Evolutionary conservation across 2,888 invertebrate species (phyloP).

Genomic region (Aromia moschata): DNA sequence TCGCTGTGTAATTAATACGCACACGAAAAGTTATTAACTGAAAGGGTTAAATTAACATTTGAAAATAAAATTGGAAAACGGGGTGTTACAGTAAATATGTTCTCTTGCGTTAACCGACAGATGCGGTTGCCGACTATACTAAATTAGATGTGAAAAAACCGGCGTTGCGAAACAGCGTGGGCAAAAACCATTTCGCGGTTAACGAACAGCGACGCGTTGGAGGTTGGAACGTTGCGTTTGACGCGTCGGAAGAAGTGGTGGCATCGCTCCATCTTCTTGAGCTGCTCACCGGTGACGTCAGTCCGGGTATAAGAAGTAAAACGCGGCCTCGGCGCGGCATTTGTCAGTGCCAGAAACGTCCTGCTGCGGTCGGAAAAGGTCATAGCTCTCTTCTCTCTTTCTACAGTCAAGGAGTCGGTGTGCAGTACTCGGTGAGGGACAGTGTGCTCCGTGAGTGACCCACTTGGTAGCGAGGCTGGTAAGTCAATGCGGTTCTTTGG

Average conservation of each 20-base stretch:
- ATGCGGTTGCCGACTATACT: too few relatives aligned
- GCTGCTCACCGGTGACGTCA: conserved; percentile 52
- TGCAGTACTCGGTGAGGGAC: conserved; percentile 17
- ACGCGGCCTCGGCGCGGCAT: conserved; percentile 52
- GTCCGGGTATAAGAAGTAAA: conserved; percentile 57
- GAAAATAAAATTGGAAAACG: too few relatives aligned
- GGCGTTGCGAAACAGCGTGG: too few relatives aligned
- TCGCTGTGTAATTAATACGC: too few relatives aligned
- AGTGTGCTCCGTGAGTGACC: conserved; percentile 38
- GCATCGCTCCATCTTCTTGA: conserved; percentile 30
- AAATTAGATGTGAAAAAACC: too few relatives aligned
- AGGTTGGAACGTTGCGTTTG: too few relatives aligned
- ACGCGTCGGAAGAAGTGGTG: conserved; percentile 27
- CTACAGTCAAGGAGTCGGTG: not conserved
- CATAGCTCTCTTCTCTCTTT: conserved; percentile 59
- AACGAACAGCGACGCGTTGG: too few relatives aligned
- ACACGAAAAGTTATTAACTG: too few relatives aligned
- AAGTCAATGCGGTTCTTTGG: conserved; percentile 35
- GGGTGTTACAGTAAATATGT: too few relatives aligned
- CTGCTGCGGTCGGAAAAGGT: conserved; percentile 59
- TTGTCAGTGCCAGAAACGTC: conserved; percentile 55
- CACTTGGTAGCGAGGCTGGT: conserved; percentile 43
- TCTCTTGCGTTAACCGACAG: too few relatives aligned
- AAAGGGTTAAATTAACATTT: too few relatives aligned
- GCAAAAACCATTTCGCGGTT: too few relatives aligned